Conservation (phyloP, 2,888 invertebrate genomes). For the Mycogona germanica region DNA sequence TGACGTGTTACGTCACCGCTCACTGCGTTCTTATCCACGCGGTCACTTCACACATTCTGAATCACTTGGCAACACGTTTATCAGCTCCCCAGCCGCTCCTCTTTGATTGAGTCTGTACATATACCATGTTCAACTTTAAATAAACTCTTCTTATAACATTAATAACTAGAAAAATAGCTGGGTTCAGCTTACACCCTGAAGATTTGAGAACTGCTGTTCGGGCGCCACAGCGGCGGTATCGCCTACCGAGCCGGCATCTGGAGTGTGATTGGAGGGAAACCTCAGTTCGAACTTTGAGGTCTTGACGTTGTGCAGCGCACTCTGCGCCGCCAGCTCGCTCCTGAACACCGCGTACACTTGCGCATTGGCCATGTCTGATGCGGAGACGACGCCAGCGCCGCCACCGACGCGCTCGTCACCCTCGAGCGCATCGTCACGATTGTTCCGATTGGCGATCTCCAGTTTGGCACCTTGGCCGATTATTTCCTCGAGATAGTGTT, state of each 20-base stretch:
- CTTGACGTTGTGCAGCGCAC: slow-evolving; percentile 25
- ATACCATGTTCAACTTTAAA: slow-evolving; percentile 5
- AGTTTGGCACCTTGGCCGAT: slow-evolving; percentile 24
- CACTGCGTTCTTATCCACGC: no score
- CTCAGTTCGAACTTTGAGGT: slow-evolving; percentile 25
- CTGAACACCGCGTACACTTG: slow-evolving; percentile 25
- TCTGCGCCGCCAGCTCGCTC: slow-evolving; percentile 25
- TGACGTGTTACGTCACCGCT: no score
- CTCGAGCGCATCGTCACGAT: slow-evolving; percentile 1
- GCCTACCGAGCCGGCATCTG: no score
- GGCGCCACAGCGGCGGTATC: no score
- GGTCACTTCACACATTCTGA: no score
- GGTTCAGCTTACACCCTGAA: slow-evolving; percentile 9
- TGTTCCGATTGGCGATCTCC: slow-evolving; percentile 19
- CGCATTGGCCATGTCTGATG: no score
- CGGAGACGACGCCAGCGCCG: slow-evolving; percentile 21
- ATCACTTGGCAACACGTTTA: no score
- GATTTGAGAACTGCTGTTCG: slow-evolving; percentile 1
- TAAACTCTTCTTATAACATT: slow-evolving; percentile 7
- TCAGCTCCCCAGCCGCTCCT: not conserved
- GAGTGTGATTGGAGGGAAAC: no score
- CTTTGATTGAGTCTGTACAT: no score
- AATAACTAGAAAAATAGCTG: slow-evolving; percentile 2
- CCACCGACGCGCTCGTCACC: slow-evolving; percentile 3
- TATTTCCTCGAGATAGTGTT: slow-evolving; percentile 25